Evolutionary conservation across 2,113 vertebrate genomes (phyloP), one percentile per base, ranked within the genome.

Genomic region (Fulmarus glacialis): DNA sequence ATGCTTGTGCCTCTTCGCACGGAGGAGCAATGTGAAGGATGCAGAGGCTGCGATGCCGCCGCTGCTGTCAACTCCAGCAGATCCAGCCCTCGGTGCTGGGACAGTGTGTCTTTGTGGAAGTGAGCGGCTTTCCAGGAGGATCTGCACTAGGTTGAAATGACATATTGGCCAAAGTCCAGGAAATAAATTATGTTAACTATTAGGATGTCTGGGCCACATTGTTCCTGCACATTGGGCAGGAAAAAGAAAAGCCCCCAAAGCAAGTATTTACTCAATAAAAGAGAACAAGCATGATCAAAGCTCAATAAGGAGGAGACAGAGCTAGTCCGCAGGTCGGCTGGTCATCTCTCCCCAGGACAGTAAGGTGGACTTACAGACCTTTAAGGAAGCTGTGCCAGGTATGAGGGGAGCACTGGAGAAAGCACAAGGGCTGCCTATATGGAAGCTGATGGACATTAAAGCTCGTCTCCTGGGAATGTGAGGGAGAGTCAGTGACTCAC

Each of bases 1-100:
- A 5, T 2, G 38, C 30, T 71, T 1, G 1, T 23, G 36, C 22
- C 14, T 45, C 23, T n/a, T 45, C 0, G 2, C 6, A 2, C 1
- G 6, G 50, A 4, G 6, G 40, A 63, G 26, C n/a, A 7, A 26
- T 3, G 18, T 6, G 60, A 85, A 43, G 67, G n/a, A 21, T 34
- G 59, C 6, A 29, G 55, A 43, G 36, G 63, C 20, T n/a, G 16
- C 58, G 12, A 3, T 19, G 30, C n/a, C 4, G 2, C 38, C 6
- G 3, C 10, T 24, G 29, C 24, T 32, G 21, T 15, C 36, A 22
- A 1, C 17, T 38, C 64, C 58, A 63, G 58, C 45, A 47, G 63
- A 36, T 52, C 36, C 63, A 82, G 42, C 20, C 47, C 36, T 62
- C 0, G 1, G 32, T 21, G 9, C 26, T 55, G 30, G 58, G 45